phyloP scores from a whole-genome alignment of 1,140 invertebrate genomes.

The Goniozus legneri region DNA sequence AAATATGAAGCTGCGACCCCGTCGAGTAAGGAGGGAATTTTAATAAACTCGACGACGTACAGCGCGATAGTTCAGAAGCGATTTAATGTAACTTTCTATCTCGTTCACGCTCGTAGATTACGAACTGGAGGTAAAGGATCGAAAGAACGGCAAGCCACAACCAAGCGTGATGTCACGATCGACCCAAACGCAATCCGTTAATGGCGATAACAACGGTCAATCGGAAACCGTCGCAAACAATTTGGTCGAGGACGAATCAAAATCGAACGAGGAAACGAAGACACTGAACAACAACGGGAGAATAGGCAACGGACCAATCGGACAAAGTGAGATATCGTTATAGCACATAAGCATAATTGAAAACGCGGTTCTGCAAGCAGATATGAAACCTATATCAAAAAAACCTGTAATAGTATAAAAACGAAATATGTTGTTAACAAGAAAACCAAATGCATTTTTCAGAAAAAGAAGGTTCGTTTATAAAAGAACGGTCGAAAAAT shows the following conservation, averaged over 20 bases:
- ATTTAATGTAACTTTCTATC: no score
- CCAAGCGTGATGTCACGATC: conserved; percentile 22
- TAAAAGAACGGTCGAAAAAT: no score
- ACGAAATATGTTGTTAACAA: conserved; percentile 1
- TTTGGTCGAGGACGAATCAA: conserved; percentile 19
- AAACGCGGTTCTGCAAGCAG: conserved; percentile 20
- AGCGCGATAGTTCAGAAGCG: no score
- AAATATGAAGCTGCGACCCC: no score
- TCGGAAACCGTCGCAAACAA: conserved; percentile 6
- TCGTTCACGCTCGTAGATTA: no score
- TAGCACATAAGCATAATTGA: conserved; percentile 28
- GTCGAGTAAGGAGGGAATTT: no score
- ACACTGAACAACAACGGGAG: conserved; percentile 28
- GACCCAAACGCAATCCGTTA: conserved; percentile 31
- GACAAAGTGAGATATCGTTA: conserved; percentile 38
- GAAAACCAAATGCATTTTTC: no score
- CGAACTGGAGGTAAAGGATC: conserved; percentile 39
- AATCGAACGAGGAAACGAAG: conserved; percentile 24
- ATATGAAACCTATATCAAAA: conserved; percentile 34
- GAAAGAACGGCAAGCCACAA: conserved; percentile 24
- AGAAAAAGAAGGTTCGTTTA: no score
- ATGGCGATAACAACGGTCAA: conserved; percentile 30
- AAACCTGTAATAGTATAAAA: conserved; percentile 31
- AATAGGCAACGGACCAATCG: conserved; percentile 39
- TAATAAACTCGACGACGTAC: no score